Conservation (phyloP, 2,113 vertebrate genomes). For the Xiphophorus maculatus region DNA sequence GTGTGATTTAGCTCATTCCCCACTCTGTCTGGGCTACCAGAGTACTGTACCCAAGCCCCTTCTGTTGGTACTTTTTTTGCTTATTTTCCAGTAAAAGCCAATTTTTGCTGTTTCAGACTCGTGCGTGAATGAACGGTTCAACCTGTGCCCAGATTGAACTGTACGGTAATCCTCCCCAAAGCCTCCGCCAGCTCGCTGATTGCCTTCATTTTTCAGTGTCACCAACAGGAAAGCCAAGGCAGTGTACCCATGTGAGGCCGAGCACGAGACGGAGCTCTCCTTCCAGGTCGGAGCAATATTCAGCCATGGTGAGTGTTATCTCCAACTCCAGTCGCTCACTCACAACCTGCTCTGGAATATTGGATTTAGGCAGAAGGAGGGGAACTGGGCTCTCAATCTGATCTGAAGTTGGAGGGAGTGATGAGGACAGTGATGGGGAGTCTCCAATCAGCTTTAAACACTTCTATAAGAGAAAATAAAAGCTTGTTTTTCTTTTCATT, state of each 20-base stretch:
- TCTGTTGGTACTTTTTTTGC: constrained; percentile 50
- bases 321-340: constrained; percentile 70
- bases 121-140: constrained; percentile 62
- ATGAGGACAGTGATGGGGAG: constrained; percentile 32
- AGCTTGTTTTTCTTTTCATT: constrained; percentile 39
- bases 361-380: constrained; percentile 70
- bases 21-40: constrained; percentile 48
- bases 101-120: constrained; percentile 68
- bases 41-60: constrained; percentile 37
- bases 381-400: constrained; percentile 75
- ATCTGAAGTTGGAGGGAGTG: constrained; percentile 71
- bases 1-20: constrained; percentile 48
- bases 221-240: constrained; percentile 89
- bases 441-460: constrained; percentile 71
- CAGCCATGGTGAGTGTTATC: constrained; percentile 92
- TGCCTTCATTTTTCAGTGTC: constrained; percentile 84
- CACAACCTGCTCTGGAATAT: constrained; percentile 73
- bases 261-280: constrained; percentile 95
- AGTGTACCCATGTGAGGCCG: constrained; percentile 95
- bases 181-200: constrained; percentile 76
- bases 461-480: constrained; percentile 67
- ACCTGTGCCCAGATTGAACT: constrained; percentile 74
- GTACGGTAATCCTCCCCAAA: constrained; percentile 74
- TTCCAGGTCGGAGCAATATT: constrained; percentile 96
- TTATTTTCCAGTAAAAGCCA: constrained; percentile 55